Evolutionary conservation across 1,140 invertebrate genomes (phyloP), one percentile per base, ranked within the genome.

Genomic region (Cylas formicarius): DNA sequence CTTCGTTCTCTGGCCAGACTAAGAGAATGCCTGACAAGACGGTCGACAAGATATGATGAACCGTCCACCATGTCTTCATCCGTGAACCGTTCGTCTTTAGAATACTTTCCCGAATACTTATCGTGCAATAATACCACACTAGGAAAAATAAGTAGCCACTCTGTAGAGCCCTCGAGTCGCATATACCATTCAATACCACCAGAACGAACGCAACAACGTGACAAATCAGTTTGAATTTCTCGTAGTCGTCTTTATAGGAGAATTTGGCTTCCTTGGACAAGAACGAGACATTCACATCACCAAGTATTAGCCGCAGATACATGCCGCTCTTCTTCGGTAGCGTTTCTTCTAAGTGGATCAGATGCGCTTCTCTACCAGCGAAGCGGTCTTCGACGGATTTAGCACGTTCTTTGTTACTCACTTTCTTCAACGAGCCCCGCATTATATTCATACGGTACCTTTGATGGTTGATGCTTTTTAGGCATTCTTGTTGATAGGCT

Each of bases 81-180:
- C 79, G 68, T 0, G 86, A 90, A 1, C 86, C 86, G 65, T 90
- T 90, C 23, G 89, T 85, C 66, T 90, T 89, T 2, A 99, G 72
- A 65, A 99, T 97, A 57, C 89, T 92, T 72, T 99, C 96, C 34
- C 96, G 77, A 62, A 99, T 98, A 22, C 95, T 97, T 51, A 98
- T 71, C 0, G 95, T 98, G 65, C 95, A 99, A 69, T 97, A 98
- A 67, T 98, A 98, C 95, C 95, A 98, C 0, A 98, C 95, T 45
- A 97, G 69, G 13, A 98, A 72, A 67, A 98, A 98, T 73, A 97
- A 90, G 54, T 95, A 82, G 44, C 84, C 75, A 52, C 97, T 74
- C 73, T 98, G 94, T 48, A 96, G 66, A 21, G 84, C 85, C 68
- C 93, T 93, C 3, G 6, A 46, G 3, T 27, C 17, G 14, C 32